Conservation (phyloP, 2,888 invertebrate genomes). For the Tetrapedia diversipes region DNA sequence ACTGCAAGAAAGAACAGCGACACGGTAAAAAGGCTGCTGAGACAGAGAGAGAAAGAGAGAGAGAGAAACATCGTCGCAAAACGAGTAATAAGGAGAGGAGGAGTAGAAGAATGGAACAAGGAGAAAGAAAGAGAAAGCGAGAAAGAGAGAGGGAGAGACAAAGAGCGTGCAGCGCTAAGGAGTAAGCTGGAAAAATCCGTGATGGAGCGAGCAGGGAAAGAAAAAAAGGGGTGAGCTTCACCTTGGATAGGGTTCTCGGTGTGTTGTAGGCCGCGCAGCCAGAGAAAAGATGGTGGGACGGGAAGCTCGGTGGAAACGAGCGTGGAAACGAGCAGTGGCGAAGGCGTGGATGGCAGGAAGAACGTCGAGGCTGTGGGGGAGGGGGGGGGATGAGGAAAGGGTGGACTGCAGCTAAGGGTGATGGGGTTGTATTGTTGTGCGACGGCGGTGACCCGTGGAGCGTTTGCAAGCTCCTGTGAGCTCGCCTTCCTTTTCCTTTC, state of each 20-base stretch:
- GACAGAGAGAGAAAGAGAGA: conserved; percentile 32
- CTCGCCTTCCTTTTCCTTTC: conserved; percentile 55
- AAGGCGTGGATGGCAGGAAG: conserved; percentile 52
- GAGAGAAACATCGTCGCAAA: conserved; percentile 12
- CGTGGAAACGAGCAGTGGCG: conserved; percentile 68
- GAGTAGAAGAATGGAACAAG: conserved; percentile 14
- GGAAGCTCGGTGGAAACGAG: conserved; percentile 64
- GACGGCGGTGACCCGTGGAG: conserved; percentile 77
- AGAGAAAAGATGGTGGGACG: conserved; percentile 64
- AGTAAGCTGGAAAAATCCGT: conserved; percentile 45
- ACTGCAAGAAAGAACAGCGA: conserved; percentile 41
- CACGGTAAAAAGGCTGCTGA: conserved; percentile 27
- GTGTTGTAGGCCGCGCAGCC: conserved; percentile 63
- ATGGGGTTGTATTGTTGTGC: conserved; percentile 76
- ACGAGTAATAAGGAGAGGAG: conserved; percentile 44
- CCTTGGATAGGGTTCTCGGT: conserved; percentile 59
- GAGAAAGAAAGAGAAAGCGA: conserved; percentile 6
- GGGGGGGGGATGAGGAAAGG: conserved; percentile 17
- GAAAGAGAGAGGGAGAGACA: conserved; percentile 26
- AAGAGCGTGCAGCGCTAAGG: conserved; percentile 39
- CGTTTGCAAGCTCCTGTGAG: conserved; percentile 73
- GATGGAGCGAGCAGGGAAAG: neutral
- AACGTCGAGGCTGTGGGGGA: conserved; percentile 20
- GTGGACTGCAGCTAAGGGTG: conserved; percentile 58
- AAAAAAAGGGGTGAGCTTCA: conserved; percentile 55